phyloP scores from a whole-genome alignment of 2,888 invertebrate species.

The Stomorhina lunata region DNA sequence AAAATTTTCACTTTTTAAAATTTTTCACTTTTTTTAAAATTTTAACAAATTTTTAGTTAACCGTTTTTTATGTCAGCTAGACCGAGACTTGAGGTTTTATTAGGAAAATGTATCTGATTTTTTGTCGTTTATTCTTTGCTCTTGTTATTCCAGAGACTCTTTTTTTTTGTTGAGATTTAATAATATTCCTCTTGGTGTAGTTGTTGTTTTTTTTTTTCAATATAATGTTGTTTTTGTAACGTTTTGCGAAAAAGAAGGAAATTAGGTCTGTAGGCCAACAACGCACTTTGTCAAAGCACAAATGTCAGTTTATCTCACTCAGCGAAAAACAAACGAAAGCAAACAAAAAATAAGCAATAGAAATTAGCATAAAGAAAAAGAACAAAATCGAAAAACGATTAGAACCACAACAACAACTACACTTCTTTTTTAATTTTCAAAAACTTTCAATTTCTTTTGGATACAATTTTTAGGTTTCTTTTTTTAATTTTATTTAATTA shows the following conservation, averaged over 20 bases:
- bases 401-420: neutral
- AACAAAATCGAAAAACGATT: neutral
- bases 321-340: slow-evolving; percentile 18
- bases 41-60: neutral
- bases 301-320: slow-evolving; percentile 21
- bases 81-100: neutral
- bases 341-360: neutral
- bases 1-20: no score
- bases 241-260: slow-evolving; percentile 58
- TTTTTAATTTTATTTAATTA: neutral
- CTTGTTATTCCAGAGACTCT: neutral
- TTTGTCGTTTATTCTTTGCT: neutral
- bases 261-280: slow-evolving; percentile 71
- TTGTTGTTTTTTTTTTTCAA: slow-evolving; percentile 32
- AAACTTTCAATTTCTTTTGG: slow-evolving; percentile 22
- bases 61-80: neutral
- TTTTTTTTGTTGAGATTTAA: slow-evolving; percentile 5
- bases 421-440: neutral
- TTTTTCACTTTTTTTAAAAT: neutral
- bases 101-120: slow-evolving; percentile 30
- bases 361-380: neutral
- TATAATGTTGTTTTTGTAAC: slow-evolving; percentile 35
- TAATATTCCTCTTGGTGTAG: slow-evolving; percentile 16
- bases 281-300: slow-evolving; percentile 54
- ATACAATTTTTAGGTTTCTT: neutral